phyloP scores from a whole-genome alignment of 2,888 invertebrate genomes.

The Neoaliturus tenellus region DNA sequence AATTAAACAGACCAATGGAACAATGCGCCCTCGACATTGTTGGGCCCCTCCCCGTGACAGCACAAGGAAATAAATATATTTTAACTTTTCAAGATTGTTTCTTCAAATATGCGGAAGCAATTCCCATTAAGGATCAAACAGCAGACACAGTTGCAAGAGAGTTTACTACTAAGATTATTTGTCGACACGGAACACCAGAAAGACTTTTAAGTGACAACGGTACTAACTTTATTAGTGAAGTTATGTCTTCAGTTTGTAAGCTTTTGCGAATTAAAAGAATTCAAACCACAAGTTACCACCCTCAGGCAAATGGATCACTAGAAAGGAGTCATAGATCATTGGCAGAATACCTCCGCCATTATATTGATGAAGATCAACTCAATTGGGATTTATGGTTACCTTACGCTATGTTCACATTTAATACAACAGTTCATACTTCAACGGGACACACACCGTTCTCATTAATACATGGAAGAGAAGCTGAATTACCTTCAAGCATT shows the following conservation, averaged over 20 bases:
- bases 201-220: background rate
- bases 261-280: conserved; percentile 10
- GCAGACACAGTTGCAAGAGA: background rate
- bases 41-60: background rate
- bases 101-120: background rate
- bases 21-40: background rate
- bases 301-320: background rate
- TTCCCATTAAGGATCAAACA: background rate
- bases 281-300: background rate
- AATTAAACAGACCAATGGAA: background rate
- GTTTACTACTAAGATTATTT: too few species aligned
- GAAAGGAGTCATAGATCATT: too few species aligned
- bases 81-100: background rate
- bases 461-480: too few species aligned
- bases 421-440: too few species aligned
- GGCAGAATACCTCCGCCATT: too few species aligned
- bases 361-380: too few species aligned
- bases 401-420: too few species aligned
- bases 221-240: background rate
- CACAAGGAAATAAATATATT: background rate
- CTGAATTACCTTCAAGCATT: too few species aligned
- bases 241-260: background rate
- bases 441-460: too few species aligned
- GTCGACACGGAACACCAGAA: background rate
- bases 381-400: too few species aligned